phyloP scores from a whole-genome alignment of 2,797 vertebrate species.

The Chanos chanos region DNA sequence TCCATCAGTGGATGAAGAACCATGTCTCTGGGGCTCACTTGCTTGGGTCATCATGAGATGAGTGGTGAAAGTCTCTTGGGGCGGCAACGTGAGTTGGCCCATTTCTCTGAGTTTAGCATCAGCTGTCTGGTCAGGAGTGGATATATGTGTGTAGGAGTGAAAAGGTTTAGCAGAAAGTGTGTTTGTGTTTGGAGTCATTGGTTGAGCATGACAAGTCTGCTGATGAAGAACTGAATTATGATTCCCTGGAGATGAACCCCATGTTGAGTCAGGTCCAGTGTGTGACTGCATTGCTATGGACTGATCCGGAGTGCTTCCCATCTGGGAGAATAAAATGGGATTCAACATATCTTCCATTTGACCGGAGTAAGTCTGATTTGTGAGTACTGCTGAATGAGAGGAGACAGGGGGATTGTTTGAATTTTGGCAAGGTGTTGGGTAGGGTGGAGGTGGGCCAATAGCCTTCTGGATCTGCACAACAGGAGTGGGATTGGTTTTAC shows the following conservation, averaged over 20 bases:
- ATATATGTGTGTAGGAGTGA: slow-evolving; percentile 47
- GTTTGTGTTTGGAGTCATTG: slow-evolving; percentile 32
- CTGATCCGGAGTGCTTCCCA: slow-evolving; percentile 72
- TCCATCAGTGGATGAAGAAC: slow-evolving; percentile 9
- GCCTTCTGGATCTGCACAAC: slow-evolving; percentile 71
- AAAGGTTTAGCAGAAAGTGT: slow-evolving; percentile 35
- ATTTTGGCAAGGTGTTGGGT: slow-evolving; percentile 61
- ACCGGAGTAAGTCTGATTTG: slow-evolving; percentile 75
- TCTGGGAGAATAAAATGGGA: slow-evolving; percentile 86
- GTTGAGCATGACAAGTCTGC: slow-evolving; percentile 49
- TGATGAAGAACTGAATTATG: slow-evolving; percentile 37
- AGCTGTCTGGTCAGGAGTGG: slow-evolving; percentile 40
- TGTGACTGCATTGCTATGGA: slow-evolving; percentile 69
- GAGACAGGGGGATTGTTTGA: slow-evolving; percentile 63
- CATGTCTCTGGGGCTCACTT: slow-evolving; percentile 2
- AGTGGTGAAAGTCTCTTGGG: slow-evolving; percentile 24
- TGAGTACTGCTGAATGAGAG: slow-evolving; percentile 68
- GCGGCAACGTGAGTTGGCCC: slow-evolving; percentile 27
- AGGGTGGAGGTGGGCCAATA: slow-evolving; percentile 64
- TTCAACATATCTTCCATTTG: slow-evolving; percentile 84
- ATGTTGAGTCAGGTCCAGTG: slow-evolving; percentile 66
- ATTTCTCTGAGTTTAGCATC: slow-evolving; percentile 50
- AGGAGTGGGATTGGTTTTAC: slow-evolving; percentile 45
- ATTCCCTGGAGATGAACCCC: slow-evolving; percentile 54
- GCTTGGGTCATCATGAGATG: slow-evolving; percentile 28